Evolutionary conservation across 2,888 invertebrate genomes (phyloP), one percentile per base, ranked within the genome.

Genomic region (Mimachlamys varia): DNA sequence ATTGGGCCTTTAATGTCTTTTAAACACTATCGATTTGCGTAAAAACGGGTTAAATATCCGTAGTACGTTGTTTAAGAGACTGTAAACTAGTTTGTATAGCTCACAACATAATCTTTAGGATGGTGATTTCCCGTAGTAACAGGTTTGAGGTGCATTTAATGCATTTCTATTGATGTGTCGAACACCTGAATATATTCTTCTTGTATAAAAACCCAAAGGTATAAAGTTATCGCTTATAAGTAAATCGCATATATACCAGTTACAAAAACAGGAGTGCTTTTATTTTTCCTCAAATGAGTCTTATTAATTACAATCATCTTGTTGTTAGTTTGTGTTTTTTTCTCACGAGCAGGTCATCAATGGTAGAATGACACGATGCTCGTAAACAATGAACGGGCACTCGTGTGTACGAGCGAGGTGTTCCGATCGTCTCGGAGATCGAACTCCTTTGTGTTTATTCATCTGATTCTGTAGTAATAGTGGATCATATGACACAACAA

Each of bases 361-460:
- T 33, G 76, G 27, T 27, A 33, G 27, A 76, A 33, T 76, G 76
- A 76, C 76, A 76, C 76, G 76, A 33, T 33, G 33, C 33, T 33
- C 33, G 76, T 76, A 33, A 0, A 76, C 76, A 76, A 76, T 76
- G 76, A 4, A 33, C 33, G 76, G 27, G 27, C 76, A 76, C 22
- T 12, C 76, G 33, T 33, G 76, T 76, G 76, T 76, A 76, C 3
- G 5, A 33, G 76, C 27, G 76, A 76, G 76, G 76, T 76, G 76
- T 76, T 76, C 76, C 76, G 76, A 76, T 76, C 76, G 76, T 76
- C 76, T 76, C 76, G 27, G 76, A 76, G 33, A 76, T 76, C 76
- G 76, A 76, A 76, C 76, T 76, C 33, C 76, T 76, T 76, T 76
- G 76, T 76, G 12, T 27, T 76, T 76, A n/a, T 76, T 76, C 76